Evolutionary conservation across 2,888 invertebrate genomes (phyloP).

Genomic region (Sarcophaga subvicina): DNA sequence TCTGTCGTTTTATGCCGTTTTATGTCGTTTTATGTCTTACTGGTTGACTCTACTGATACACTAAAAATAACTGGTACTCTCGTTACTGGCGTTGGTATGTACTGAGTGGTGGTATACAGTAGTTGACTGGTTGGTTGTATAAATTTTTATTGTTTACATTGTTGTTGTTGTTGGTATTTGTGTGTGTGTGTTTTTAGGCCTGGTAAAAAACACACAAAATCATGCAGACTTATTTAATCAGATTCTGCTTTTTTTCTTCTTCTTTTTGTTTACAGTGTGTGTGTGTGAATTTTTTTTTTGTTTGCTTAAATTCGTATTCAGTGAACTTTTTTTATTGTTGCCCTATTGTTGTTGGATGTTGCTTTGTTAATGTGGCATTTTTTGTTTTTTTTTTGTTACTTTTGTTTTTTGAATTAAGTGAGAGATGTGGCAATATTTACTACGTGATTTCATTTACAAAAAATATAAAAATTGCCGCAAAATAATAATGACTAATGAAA

Average conservation of each 20-base stretch:
- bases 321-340: constrained; percentile 13
- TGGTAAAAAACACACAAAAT: constrained; percentile 15
- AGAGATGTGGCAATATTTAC: constrained; percentile 51
- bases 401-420: constrained; percentile 5
- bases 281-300: constrained; percentile 29
- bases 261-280: neutral
- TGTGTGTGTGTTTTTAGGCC: constrained; percentile 5
- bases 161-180: constrained; percentile 7
- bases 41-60: constrained; percentile 49
- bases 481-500: neutral
- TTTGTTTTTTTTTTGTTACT: neutral
- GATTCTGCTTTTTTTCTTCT: constrained; percentile 5
- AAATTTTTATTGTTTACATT: neutral
- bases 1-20: neutral
- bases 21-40: constrained; percentile 31
- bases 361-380: neutral
- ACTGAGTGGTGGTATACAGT: neutral
- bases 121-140: constrained; percentile 14
- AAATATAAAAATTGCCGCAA: constrained; percentile 13
- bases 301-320: constrained; percentile 27
- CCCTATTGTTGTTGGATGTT: no score
- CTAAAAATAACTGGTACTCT: constrained; percentile 26
- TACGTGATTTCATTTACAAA: constrained; percentile 37
- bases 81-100: neutral
- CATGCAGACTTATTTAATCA: constrained; percentile 40